These are phyloP conservation scores for Pteruthius melanotis DNA, from an alignment of 2,113 vertebrate genomes.

Conservation along the genomic window DNA sequence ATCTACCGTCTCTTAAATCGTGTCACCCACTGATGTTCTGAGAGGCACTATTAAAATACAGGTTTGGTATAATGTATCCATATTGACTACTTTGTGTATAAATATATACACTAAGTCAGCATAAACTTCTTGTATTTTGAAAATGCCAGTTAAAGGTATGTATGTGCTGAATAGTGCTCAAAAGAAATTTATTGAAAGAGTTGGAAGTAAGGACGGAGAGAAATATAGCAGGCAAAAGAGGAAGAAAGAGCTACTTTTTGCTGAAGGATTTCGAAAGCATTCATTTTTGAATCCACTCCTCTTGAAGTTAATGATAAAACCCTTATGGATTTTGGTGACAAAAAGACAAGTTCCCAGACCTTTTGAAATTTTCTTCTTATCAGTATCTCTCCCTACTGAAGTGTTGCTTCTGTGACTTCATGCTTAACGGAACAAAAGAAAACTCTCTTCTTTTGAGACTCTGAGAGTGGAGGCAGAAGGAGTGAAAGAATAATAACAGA, in stretches of 20 bases:
- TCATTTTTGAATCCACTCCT: background rate
- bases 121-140: background rate
- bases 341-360: background rate
- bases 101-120: background rate
- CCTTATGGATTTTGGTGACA: background rate
- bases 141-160: background rate
- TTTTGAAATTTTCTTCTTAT: conserved; percentile 18
- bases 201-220: background rate
- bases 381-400: background rate
- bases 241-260: background rate
- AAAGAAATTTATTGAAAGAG: background rate
- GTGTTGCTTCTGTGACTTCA: background rate
- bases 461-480: background rate
- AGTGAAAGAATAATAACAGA: conserved; percentile 6
- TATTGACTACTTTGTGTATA: background rate
- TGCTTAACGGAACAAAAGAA: conserved; percentile 37
- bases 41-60: background rate
- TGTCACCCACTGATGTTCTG: background rate
- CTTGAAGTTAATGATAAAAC: conserved; percentile 11
- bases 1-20: background rate
- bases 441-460: background rate
- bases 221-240: background rate
- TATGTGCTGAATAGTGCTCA: background rate
- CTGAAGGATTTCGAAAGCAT: background rate
- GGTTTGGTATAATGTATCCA: background rate